A percentile compares a stretch with the other conserved stretches of the same genome.
Evolutionary conservation across 2,888 invertebrate genomes (phyloP).

Genomic region (Merodon equestris): DNA sequence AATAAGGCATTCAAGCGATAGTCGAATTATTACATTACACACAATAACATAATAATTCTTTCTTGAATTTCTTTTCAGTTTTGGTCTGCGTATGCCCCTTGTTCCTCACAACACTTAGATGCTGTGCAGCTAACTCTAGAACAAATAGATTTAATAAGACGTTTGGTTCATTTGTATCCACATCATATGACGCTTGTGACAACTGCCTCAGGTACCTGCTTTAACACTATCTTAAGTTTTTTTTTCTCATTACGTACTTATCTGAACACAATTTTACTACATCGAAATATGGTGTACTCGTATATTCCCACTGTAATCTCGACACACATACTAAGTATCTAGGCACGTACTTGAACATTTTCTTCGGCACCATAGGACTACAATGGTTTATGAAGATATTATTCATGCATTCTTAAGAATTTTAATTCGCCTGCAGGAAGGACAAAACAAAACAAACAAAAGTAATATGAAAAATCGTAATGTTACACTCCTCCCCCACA

Average conservation of each 20-base stretch:
- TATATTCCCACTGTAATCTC: background rate
- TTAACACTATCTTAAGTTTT: constrained; percentile 29
- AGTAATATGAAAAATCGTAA: constrained; percentile 30
- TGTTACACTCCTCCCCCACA: constrained; percentile 54
- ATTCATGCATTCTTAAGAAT: constrained; percentile 61
- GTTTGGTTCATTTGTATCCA: constrained; percentile 88
- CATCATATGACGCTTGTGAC: constrained; percentile 88
- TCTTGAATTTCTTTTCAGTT: constrained; percentile 82
- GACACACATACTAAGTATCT: constrained; percentile 11
- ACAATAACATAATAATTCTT: background rate
- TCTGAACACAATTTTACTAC: too few relatives aligned
- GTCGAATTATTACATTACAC: too few relatives aligned
- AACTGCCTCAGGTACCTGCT: constrained; percentile 85
- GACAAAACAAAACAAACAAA: constrained; percentile 37
- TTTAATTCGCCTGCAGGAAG: constrained; percentile 54
- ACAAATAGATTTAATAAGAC: constrained; percentile 91
- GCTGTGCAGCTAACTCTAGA: constrained; percentile 91
- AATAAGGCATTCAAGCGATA: too few relatives aligned
- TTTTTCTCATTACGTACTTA: constrained; percentile 8
- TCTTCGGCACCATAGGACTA: constrained; percentile 1
- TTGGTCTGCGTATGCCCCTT: constrained; percentile 92
- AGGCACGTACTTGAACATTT: background rate
- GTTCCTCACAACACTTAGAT: constrained; percentile 90
- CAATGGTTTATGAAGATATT: constrained; percentile 60
- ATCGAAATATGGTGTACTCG: background rate